Conservation (phyloP, 2,113 vertebrate species). For the Numida meleagris region DNA sequence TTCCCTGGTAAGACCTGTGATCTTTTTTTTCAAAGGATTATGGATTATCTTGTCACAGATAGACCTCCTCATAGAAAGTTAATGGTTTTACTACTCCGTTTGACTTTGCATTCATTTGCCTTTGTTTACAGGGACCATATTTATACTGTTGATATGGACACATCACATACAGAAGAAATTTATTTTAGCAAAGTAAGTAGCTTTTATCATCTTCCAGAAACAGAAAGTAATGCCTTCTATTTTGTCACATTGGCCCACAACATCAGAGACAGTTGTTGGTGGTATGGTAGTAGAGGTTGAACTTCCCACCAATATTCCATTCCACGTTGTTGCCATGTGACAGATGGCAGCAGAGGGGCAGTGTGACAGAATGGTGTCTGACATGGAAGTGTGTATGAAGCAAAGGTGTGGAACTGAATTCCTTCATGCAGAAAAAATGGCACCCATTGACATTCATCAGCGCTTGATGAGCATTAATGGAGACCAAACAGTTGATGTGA, state of each 20-base stretch:
- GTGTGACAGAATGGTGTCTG: neutral
- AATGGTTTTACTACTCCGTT: neutral
- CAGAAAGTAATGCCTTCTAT: neutral
- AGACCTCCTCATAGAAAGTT: constrained; percentile 5
- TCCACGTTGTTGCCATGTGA: neutral
- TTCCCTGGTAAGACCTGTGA: neutral
- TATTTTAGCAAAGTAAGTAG: constrained; percentile 98
- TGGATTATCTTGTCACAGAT: neutral
- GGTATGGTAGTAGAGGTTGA: neutral
- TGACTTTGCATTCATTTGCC: constrained; percentile 56
- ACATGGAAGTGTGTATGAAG: neutral
- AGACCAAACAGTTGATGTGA: neutral
- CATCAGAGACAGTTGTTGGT: neutral
- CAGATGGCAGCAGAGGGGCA: neutral
- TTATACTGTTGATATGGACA: constrained; percentile 97
- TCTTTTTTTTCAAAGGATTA: neutral
- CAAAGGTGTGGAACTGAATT: neutral
- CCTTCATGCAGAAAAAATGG: neutral
- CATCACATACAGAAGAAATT: constrained; percentile 92
- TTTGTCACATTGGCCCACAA: neutral
- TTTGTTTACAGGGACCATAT: constrained; percentile 94
- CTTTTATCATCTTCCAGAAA: constrained; percentile 54
- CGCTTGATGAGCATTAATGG: neutral
- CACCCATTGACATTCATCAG: neutral
- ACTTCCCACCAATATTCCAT: neutral